Evolutionary conservation across 2,797 vertebrate genomes (phyloP).

Genomic region (Varecia variegata): DNA sequence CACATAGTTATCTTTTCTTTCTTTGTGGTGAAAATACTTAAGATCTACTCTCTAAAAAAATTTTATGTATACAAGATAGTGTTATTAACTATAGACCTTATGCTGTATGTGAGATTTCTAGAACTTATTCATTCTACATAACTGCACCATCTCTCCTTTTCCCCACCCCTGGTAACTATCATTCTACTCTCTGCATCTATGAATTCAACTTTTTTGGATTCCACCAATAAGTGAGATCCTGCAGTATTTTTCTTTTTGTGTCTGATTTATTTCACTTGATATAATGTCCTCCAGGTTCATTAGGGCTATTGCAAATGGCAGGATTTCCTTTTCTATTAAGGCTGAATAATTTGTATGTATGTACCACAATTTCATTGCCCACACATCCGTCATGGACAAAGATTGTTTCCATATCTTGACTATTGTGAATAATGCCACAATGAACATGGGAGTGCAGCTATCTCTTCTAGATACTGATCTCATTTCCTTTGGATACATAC

Average conservation of each 20-base stretch:
- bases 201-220: background rate
- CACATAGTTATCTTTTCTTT: background rate
- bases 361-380: background rate
- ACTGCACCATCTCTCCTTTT: background rate
- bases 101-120: background rate
- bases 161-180: background rate
- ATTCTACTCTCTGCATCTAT: background rate
- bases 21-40: background rate
- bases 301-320: background rate
- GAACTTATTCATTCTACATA: background rate
- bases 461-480: background rate
- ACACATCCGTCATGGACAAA: background rate
- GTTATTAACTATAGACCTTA: background rate
- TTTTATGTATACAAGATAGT: background rate
- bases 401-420: background rate
- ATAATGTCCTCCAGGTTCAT: background rate
- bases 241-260: background rate
- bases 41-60: background rate
- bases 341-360: background rate
- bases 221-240: background rate
- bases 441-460: background rate
- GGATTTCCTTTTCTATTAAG: background rate
- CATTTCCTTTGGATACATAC: background rate
- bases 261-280: background rate
- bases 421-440: background rate